Percentiles rank a stretch among this genome's conserved stretches.
Evolutionary conservation across 2,113 vertebrate species (phyloP).

Genomic region (Lepus americanus): DNA sequence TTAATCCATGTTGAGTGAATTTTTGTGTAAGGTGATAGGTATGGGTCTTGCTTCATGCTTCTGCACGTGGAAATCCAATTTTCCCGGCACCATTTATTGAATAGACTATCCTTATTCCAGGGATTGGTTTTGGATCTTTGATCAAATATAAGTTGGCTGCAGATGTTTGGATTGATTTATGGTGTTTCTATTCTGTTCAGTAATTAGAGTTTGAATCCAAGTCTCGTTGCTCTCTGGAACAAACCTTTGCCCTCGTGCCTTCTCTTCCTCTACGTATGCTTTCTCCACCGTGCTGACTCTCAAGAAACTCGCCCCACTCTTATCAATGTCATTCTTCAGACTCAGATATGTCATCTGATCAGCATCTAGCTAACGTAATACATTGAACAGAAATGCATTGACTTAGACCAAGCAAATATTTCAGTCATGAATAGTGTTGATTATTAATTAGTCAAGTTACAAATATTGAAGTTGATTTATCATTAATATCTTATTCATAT

Average conservation of each 20-base stretch:
- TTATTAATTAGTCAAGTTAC: constrained; percentile 19
- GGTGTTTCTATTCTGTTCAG: background rate
- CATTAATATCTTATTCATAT: background rate
- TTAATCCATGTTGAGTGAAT: too few relatives aligned
- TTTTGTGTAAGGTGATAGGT: too few relatives aligned
- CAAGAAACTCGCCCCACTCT: background rate
- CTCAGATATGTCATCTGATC: background rate
- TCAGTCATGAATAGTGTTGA: background rate
- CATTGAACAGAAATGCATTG: background rate
- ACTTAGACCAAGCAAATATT: background rate
- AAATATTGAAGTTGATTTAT: background rate
- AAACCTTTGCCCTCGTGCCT: background rate
- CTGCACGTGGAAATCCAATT: too few relatives aligned
- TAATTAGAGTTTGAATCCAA: background rate
- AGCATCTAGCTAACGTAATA: background rate
- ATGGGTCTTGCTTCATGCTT: too few relatives aligned
- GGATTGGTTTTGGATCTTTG: too few relatives aligned
- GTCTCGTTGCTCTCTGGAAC: too few relatives aligned
- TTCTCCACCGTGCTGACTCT: background rate
- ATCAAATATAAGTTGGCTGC: too few relatives aligned
- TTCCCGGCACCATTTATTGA: too few relatives aligned
- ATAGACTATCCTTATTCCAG: too few relatives aligned
- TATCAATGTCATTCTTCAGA: background rate
- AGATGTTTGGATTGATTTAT: too few relatives aligned
- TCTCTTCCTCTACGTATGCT: background rate